Evolutionary conservation across 2,888 invertebrate species (phyloP).

Genomic region (Drosophila longiperda): DNA sequence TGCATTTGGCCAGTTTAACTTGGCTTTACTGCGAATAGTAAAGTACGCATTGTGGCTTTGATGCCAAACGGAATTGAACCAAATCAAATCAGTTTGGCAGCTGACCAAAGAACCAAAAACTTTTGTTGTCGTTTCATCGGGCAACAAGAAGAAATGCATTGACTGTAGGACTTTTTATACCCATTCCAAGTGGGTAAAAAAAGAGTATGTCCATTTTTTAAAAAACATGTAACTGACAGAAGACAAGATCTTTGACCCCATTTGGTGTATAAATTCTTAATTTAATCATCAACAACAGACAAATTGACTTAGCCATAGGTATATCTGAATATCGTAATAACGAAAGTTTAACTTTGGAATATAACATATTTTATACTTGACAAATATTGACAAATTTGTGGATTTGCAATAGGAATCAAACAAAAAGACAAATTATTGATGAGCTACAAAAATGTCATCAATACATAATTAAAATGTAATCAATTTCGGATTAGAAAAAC

Average conservation of each 20-base stretch:
- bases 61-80: background rate
- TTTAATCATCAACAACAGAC: background rate
- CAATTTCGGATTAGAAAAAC: background rate
- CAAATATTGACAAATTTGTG: background rate
- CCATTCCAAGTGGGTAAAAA: background rate
- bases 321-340: too few species aligned
- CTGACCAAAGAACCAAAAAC: background rate
- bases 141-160: background rate
- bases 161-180: background rate
- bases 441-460: background rate
- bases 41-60: background rate
- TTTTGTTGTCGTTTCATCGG: background rate
- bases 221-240: background rate
- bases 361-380: background rate
- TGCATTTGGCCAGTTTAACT: slow-evolving; percentile 39
- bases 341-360: background rate
- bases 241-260: background rate
- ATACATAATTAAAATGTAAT: background rate
- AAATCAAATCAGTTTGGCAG: background rate
- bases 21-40: slow-evolving; percentile 9
- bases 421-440: too few species aligned
- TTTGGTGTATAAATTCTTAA: background rate
- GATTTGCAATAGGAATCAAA: background rate
- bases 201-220: too few species aligned
- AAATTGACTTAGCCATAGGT: background rate